These are phyloP conservation scores for Ophion ventricosus DNA, from an alignment of 2,888 invertebrate species.

Conservation along the genomic window DNA sequence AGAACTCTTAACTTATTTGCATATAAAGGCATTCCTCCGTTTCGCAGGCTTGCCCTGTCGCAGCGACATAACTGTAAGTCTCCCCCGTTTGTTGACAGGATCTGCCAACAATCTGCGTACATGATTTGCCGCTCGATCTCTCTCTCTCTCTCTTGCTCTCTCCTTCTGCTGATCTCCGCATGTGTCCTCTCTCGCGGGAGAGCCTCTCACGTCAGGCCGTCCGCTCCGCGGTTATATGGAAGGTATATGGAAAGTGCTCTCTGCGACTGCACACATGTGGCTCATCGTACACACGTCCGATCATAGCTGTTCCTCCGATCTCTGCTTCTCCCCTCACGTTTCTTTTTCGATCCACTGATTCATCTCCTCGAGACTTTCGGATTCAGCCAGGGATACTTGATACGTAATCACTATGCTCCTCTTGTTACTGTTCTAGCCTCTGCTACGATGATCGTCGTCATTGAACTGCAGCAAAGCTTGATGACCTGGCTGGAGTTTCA, in stretches of 20 bases:
- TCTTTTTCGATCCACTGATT: slow-evolving; percentile 10
- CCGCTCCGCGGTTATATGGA: slow-evolving; percentile 24
- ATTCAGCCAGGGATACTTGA: background rate
- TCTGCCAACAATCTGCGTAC: slow-evolving; percentile 82
- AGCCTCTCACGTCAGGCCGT: slow-evolving; percentile 33
- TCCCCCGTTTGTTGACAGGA: slow-evolving; percentile 79
- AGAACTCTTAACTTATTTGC: slow-evolving; percentile 78
- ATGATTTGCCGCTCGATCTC: slow-evolving; percentile 78
- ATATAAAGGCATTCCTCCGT: slow-evolving; percentile 83
- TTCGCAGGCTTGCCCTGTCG: slow-evolving; percentile 76
- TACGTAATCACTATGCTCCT: background rate
- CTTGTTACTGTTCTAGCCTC: background rate
- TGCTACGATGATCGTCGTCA: background rate
- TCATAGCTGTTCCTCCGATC: slow-evolving; percentile 22
- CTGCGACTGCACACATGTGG: slow-evolving; percentile 16
- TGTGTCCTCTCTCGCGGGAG: slow-evolving; percentile 19
- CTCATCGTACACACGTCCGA: slow-evolving; percentile 36
- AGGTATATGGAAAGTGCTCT: slow-evolving; percentile 20
- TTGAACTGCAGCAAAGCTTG: background rate
- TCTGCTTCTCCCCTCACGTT: background rate
- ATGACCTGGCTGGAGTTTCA: background rate
- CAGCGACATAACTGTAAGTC: slow-evolving; percentile 82
- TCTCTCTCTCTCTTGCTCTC: slow-evolving; percentile 32
- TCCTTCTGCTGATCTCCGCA: slow-evolving; percentile 2
- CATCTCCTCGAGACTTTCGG: slow-evolving; percentile 4